Percentiles rank a stretch among this genome's conserved stretches.
Evolutionary conservation across 2,797 vertebrate species (phyloP).

Genomic region (Karalla daura): DNA sequence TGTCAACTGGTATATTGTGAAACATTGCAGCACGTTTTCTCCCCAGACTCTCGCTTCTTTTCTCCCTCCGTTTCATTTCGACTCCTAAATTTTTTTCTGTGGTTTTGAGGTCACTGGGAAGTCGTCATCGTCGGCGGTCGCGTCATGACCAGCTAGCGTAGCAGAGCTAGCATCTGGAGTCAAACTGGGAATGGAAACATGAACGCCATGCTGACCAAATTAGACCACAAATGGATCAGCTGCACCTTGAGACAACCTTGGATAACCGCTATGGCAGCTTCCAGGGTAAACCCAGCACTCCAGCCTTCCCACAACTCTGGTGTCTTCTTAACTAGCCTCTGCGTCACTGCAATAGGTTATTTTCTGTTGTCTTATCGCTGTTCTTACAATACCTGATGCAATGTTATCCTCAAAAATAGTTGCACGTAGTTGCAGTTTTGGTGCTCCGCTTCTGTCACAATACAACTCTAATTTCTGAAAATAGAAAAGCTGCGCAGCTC

Average conservation of each 20-base stretch:
- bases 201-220: slow-evolving; percentile 40
- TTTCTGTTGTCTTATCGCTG: too few species aligned
- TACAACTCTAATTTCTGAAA: too few species aligned
- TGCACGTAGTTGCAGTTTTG: too few species aligned
- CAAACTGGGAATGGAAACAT: slow-evolving; percentile 24
- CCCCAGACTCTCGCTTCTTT: accelerated
- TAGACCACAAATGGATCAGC: slow-evolving; percentile 40
- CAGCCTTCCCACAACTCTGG: too few species aligned
- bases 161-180: accelerated
- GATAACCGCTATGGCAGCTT: neutral
- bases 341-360: neutral
- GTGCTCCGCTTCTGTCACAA: too few species aligned
- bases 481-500: too few species aligned
- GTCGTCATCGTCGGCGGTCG: too few species aligned
- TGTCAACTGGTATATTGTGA: neutral
- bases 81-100: neutral
- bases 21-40: neutral
- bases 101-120: too few species aligned
- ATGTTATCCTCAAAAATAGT: too few species aligned
- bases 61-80: neutral
- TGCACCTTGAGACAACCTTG: slow-evolving; percentile 32
- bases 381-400: too few species aligned
- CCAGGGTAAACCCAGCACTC: slow-evolving; percentile 37
- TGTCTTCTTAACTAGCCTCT: neutral
- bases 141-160: neutral